Base-by-base conservation (phyloP, 2,797 vertebrate species). In the Gephyroberyx darwinii region DNA sequence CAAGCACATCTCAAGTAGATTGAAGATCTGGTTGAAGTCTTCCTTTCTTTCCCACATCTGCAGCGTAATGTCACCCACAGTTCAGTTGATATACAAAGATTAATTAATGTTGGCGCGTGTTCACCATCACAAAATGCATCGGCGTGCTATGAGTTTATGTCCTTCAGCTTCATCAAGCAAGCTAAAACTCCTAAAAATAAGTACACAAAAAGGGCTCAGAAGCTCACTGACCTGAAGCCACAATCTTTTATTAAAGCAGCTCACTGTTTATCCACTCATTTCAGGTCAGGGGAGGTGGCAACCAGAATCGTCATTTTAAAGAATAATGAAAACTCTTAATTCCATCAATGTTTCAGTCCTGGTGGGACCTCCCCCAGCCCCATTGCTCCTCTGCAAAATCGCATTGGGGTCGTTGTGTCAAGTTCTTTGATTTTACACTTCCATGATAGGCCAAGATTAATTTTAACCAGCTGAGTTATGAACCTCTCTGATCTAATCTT, bases 381-480 rank as follows among this genome's bases (percentile, higher is more conserved):
- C 55, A 6, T 35, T 77, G 52, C 50, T 26, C 55, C 53, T 19
- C 67, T 78, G 22, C n/a, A 45, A 35, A 76, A 57, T 26, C 43
- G 57, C 37, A 68, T 53, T n/a, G 50, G 30, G 47, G 37, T 73
- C n/a, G 1, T 41, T 31, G 17, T 52, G 14, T 77, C 68, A 69
- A 85, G 71, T 75, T 56, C 75, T 57, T 39, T 4, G 35, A 48
- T 66, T 47, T 10, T 69, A 67, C 54, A 77, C 65, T 79, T 56
- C 22, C 43, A 52, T 51, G 64, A 77, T 31, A 17, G 64, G 45
- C 63, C 71, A 35, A 76, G 58, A 75, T 85, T 64, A 10, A 74
- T 82, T 81, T 81, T 68, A 62, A 69, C 69, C 52, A 72, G 54
- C 61, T 69, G 69, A 84, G 75, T 69, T 60, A 63, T 81, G 77